Evolutionary conservation across 2,888 invertebrate genomes (phyloP).

Genomic region (Phyllotreta cruciferae): DNA sequence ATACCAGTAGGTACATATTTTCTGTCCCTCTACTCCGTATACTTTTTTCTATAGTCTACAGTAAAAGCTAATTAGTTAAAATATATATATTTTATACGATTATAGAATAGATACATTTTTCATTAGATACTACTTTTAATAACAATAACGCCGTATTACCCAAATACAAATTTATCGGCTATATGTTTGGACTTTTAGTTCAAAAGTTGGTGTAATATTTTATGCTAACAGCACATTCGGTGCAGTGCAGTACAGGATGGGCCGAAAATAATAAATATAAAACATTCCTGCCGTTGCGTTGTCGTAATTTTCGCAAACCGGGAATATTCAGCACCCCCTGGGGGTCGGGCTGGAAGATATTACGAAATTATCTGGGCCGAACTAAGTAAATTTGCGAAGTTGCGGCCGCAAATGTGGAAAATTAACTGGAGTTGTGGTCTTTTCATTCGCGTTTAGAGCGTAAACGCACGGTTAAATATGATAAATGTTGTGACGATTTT

Average conservation of each 20-base stretch:
- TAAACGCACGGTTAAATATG: constrained; percentile 13
- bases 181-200: too few relatives aligned
- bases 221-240: too few relatives aligned
- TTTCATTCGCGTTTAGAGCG: constrained; percentile 6
- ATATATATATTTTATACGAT: too few relatives aligned
- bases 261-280: constrained; percentile 14
- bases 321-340: constrained; percentile 6
- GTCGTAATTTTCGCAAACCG: constrained; percentile 8
- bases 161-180: too few relatives aligned
- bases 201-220: too few relatives aligned
- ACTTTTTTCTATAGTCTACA: too few relatives aligned
- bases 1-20: too few relatives aligned
- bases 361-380: constrained; percentile 20
- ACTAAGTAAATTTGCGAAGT: constrained; percentile 22
- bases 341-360: constrained; percentile 7
- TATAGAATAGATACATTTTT: too few relatives aligned
- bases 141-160: too few relatives aligned
- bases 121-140: too few relatives aligned
- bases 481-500: background rate
- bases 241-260: background rate
- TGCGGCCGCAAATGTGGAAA: constrained; percentile 20
- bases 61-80: too few relatives aligned
- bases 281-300: constrained; percentile 4
- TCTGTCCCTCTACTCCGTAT: too few relatives aligned
- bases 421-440: constrained; percentile 16